Evolutionary conservation across 1,140 invertebrate species (phyloP).

Genomic region (Trichomalopsis sarcophagae): DNA sequence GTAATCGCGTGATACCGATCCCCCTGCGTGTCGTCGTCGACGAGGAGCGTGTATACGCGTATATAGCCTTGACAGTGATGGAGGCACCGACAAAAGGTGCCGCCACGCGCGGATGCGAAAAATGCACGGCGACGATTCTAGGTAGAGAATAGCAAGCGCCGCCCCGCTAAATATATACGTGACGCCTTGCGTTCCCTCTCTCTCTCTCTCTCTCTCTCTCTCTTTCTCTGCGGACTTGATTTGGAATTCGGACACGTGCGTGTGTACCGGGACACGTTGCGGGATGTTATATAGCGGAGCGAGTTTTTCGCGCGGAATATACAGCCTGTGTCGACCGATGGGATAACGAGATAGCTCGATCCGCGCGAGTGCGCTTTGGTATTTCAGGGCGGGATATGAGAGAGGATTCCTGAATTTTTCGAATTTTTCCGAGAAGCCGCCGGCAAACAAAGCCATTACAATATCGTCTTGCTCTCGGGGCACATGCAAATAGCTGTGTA

Average conservation of each 20-base stretch:
- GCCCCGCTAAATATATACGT: constrained; percentile 33
- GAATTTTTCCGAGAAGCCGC: too few species aligned
- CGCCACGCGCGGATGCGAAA: not conserved
- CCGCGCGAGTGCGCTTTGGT: too few species aligned
- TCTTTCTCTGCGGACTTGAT: not conserved
- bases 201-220: not conserved
- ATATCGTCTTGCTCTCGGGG: too few species aligned
- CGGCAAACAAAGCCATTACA: too few species aligned
- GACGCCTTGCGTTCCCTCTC: not conserved
- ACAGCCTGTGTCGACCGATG: too few species aligned
- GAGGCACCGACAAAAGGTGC: not conserved
- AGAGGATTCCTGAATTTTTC: too few species aligned
- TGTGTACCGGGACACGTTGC: not conserved
- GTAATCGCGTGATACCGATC: not conserved
- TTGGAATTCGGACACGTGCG: constrained; percentile 25
- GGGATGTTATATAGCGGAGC: too few species aligned
- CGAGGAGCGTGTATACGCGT: not conserved
- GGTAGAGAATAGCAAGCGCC: not conserved
- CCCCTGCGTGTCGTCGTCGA: not conserved
- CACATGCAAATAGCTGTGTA: not conserved
- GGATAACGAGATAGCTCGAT: too few species aligned
- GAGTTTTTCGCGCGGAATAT: too few species aligned
- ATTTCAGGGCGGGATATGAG: too few species aligned
- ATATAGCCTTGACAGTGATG: constrained; percentile 18
- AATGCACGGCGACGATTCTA: not conserved